Percentiles rank a stretch among this genome's conserved stretches.
Conservation (phyloP, 2,888 invertebrate genomes). For the Pyrrhia umbra region DNA sequence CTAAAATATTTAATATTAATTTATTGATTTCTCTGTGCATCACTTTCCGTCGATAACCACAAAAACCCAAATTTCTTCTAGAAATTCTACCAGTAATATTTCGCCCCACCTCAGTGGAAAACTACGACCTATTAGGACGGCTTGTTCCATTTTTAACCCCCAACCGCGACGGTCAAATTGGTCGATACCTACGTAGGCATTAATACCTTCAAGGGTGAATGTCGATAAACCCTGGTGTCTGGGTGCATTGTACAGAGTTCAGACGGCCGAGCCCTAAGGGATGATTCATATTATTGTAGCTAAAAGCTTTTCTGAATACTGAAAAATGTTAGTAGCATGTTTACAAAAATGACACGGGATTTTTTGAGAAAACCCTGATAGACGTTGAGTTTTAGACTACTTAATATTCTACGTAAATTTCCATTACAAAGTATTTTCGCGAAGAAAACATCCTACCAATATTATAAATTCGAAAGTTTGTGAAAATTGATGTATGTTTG, state of each 20-base stretch:
- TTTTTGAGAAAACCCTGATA: not conserved
- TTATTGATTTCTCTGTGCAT: too few species aligned
- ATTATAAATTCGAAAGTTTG: too few species aligned
- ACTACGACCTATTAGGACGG: not conserved
- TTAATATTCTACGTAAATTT: slow-evolving; percentile 12
- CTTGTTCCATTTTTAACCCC: not conserved
- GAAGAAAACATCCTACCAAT: slow-evolving; percentile 17
- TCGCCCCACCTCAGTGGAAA: not conserved
- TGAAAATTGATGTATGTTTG: too few species aligned
- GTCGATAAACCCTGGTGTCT: slow-evolving; percentile 56
- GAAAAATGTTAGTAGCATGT: slow-evolving; percentile 11
- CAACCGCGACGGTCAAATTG: not conserved
- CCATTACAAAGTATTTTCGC: slow-evolving; percentile 8
- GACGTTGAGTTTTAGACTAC: not conserved
- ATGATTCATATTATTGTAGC: slow-evolving; percentile 31
- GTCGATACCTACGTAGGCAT: slow-evolving; percentile 9
- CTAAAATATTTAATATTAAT: too few species aligned
- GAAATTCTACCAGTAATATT: not conserved
- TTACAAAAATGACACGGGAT: not conserved
- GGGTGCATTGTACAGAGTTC: slow-evolving; percentile 25
- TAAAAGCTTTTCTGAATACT: slow-evolving; percentile 16
- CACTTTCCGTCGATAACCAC: too few species aligned
- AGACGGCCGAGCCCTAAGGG: slow-evolving; percentile 45
- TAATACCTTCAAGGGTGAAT: slow-evolving; percentile 27
- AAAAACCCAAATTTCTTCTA: too few species aligned